Conservation (phyloP, 23 tunicate genomes). For the Clavelina lepadiformis region DNA sequence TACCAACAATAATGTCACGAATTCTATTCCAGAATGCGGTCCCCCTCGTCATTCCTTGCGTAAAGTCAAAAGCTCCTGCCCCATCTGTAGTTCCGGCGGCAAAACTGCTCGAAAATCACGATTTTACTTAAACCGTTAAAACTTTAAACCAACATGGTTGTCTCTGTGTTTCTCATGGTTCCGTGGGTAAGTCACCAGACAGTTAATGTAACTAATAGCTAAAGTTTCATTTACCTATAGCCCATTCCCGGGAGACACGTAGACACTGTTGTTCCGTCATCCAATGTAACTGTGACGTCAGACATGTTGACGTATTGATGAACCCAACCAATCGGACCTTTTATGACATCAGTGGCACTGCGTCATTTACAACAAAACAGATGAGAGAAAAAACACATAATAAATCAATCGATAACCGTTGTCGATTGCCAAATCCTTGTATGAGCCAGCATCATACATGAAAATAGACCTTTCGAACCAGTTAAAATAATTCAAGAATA, state of each 20-base stretch:
- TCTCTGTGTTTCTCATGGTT: too few species aligned
- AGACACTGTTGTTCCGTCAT: conserved; percentile 34
- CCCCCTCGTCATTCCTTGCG: conserved; percentile 64
- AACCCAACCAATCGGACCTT: conserved; percentile 45
- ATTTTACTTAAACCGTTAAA: too few species aligned
- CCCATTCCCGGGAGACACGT: conserved; percentile 76
- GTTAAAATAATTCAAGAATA: too few species aligned
- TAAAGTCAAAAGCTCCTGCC: conserved; percentile 59
- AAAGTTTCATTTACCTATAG: conserved; percentile 70
- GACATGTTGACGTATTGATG: conserved; percentile 83
- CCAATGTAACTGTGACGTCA: conserved; percentile 19
- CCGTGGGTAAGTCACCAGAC: too few species aligned
- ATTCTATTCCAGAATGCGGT: conserved; percentile 48
- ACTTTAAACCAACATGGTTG: too few species aligned
- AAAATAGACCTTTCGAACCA: too few species aligned
- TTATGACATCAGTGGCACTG: conserved; percentile 30
- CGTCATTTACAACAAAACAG: not conserved
- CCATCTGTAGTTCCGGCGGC: conserved; percentile 89
- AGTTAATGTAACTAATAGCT: too few species aligned
- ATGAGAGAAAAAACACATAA: too few species aligned
- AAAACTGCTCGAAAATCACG: conserved; percentile 25
- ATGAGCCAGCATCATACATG: too few species aligned
- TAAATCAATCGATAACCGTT: too few species aligned
- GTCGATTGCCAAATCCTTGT: too few species aligned
- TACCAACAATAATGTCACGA: conserved; percentile 14